Conservation (phyloP, 2,888 invertebrate genomes). For the Brachypterus glaber region DNA sequence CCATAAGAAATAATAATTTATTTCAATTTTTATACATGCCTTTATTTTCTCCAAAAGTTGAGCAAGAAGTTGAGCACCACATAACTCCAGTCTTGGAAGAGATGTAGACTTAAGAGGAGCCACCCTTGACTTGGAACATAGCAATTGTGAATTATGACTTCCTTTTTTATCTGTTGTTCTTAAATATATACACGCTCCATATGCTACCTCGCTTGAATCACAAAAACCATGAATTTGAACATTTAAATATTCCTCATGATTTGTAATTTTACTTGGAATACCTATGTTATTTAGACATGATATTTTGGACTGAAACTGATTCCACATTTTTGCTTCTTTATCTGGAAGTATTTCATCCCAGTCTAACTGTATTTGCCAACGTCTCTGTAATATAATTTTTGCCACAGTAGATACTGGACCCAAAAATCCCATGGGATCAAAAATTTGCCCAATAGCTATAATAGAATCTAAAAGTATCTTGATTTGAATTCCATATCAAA, state of each 20-base stretch:
- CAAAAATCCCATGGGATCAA: constrained; percentile 13
- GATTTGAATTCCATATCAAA: constrained; percentile 5
- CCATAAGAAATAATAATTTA: neutral
- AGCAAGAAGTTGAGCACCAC: neutral
- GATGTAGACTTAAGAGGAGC: constrained; percentile 1
- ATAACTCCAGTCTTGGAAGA: constrained; percentile 3
- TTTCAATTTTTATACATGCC: neutral
- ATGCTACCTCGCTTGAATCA: no score
- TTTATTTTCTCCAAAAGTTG: neutral
- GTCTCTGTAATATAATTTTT: constrained; percentile 13
- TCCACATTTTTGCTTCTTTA: neutral
- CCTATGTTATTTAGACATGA: constrained; percentile 2
- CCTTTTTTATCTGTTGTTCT: neutral
- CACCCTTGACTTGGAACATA: neutral
- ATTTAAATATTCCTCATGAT: no score
- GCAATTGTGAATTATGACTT: neutral
- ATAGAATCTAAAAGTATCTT: constrained; percentile 6
- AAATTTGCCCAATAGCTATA: constrained; percentile 12
- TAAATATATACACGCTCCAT: neutral
- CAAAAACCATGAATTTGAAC: no score
- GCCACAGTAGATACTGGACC: constrained; percentile 7
- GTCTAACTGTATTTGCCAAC: constrained; percentile 8
- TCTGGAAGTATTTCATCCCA: constrained; percentile 8
- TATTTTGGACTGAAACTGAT: neutral
- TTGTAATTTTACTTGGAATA: neutral